Base-by-base conservation (phyloP, 2,888 invertebrate species). In the Tethea ocularis region DNA sequence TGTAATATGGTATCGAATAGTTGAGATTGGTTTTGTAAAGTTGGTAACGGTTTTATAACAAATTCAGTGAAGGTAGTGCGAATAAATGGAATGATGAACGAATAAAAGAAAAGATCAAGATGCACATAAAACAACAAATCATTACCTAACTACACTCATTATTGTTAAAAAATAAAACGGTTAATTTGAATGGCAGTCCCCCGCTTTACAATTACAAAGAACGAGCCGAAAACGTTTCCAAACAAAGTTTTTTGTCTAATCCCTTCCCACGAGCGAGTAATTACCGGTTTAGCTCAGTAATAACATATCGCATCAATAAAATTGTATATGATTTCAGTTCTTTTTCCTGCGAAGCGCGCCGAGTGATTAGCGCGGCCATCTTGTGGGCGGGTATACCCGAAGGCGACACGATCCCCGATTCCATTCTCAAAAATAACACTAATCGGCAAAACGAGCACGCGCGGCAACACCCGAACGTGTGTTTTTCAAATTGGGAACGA, bases 281-380 rank as follows among this genome's bases (percentile, higher is more conserved):
- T 93, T 89, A 91, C 87, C 88, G 89, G 91, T 90, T 91, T 83
- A 83, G 83, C 78, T 77, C 84, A 38, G 87, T 93, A 93, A 93
- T 93, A 92, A 93, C 89, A 91, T 87, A 91, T 92, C 89, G 87
- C 89, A 87, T 88, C 89, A 89, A 90, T 91, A 88, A 92, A 92
- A 92, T 91, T 91, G 91, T 92, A 91, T 91, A 93, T 91, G 91
- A 91, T 91, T 54, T 91, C 85, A 80, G 82, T 84, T 86, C 75
- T 82, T 68, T 86, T 88, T 88, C 90, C 90, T 88, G 91, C 85
- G 88, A 87, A 86, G 54, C 86, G 84, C 86, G 78, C 75, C 72
- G 85, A 82, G 82, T 90, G 91, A 92, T 91, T 91, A 92, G 89
- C 83, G 87, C 91, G 83, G 92, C 93, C 93, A 93, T 93, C 85